phyloP scores from a whole-genome alignment of 2,113 vertebrate species.

The Oncorhynchus keta region DNA sequence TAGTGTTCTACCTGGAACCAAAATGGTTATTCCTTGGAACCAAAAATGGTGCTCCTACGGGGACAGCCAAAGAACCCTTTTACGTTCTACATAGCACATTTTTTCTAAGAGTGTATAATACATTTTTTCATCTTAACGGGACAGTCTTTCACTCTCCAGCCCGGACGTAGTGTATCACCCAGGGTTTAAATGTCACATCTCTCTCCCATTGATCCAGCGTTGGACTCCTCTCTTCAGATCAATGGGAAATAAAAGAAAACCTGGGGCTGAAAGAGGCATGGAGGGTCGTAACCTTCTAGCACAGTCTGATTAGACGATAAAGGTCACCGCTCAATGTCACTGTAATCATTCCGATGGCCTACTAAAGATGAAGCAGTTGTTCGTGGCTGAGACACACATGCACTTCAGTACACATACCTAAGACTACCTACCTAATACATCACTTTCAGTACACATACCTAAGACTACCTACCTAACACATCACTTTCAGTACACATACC shows the following conservation, averaged over 20 bases:
- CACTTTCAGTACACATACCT: too few relatives aligned
- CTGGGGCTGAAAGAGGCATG: conserved; percentile 47
- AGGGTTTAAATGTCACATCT: conserved; percentile 55
- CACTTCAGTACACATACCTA: not conserved
- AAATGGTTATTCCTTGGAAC: too few relatives aligned
- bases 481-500: not conserved
- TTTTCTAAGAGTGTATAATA: not conserved
- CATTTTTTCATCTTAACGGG: not conserved
- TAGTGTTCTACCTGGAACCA: too few relatives aligned
- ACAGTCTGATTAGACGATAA: conserved; percentile 80
- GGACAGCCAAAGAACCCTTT: too few relatives aligned
- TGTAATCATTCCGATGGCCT: conserved; percentile 23
- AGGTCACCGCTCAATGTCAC: conserved; percentile 69
- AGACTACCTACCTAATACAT: not conserved
- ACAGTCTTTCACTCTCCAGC: not conserved
- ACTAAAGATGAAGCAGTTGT: not conserved
- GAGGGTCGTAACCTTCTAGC: conserved; percentile 79
- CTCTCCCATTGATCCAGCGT: conserved; percentile 51
- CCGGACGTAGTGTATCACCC: conserved; percentile 23
- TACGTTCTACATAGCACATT: too few relatives aligned
- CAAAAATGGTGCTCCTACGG: too few relatives aligned
- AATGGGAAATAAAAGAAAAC: conserved; percentile 53
- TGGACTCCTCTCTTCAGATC: conserved; percentile 40
- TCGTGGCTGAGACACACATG: not conserved
- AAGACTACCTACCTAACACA: too few relatives aligned